A percentile compares a stretch with the other conserved stretches of the same genome.
These are phyloP conservation scores for Labeo rohita DNA, from an alignment of 2,113 vertebrate species.

Conservation along the genomic window DNA sequence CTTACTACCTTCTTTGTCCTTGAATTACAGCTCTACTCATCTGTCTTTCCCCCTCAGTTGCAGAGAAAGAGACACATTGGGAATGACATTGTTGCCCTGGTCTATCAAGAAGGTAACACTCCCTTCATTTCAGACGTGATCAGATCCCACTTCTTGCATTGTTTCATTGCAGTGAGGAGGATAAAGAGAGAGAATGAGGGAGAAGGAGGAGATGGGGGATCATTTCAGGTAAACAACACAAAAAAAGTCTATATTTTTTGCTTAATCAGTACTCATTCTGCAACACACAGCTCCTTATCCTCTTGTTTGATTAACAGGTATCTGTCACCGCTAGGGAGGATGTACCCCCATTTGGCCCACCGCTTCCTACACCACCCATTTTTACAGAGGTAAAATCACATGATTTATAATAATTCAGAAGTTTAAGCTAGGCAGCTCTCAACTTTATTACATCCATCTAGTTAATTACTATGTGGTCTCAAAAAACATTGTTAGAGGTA, in stretches of 20 bases:
- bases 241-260: not conserved
- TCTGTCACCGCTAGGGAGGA: constrained; percentile 75
- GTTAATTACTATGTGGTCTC: not conserved
- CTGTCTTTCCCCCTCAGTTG: constrained; percentile 69
- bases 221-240: constrained; percentile 66
- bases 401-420: not conserved
- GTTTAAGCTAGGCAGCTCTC: not conserved
- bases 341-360: constrained; percentile 76
- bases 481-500: no score
- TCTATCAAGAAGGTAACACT: constrained; percentile 87
- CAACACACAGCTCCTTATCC: not conserved
- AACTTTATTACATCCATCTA: not conserved
- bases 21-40: not conserved
- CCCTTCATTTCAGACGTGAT: constrained; percentile 87
- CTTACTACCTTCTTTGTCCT: not conserved
- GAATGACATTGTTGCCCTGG: constrained; percentile 89
- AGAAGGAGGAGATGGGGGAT: constrained; percentile 57
- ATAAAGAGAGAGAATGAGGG: constrained; percentile 64
- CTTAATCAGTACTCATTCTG: not conserved
- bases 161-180: constrained; percentile 85
- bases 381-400: constrained; percentile 69
- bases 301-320: constrained; percentile 64
- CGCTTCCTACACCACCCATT: constrained; percentile 75
- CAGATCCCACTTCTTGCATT: constrained; percentile 90
- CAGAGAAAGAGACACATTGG: constrained; percentile 92